These are phyloP conservation scores for Craterocephalus amniculus DNA, from an alignment of 2,797 vertebrate genomes.

Conservation along the genomic window DNA sequence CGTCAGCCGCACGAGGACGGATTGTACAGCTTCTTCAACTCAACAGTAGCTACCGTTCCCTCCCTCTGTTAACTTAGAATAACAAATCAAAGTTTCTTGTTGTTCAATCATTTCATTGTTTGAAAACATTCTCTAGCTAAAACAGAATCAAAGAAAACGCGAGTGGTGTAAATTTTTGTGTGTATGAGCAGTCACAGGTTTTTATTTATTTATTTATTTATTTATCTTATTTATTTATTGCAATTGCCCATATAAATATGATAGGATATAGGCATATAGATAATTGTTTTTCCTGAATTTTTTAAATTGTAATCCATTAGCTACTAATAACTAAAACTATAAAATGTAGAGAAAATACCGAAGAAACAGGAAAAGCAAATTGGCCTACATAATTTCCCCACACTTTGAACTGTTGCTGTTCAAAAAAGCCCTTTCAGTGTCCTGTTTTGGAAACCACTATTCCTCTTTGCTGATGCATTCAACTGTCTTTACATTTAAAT, in stretches of 20 bases:
- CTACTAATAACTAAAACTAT: neutral
- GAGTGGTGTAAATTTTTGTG: neutral
- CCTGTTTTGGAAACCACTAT: neutral
- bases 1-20: conserved; percentile 24
- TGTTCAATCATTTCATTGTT: neutral
- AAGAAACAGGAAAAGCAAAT: neutral
- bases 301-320: neutral
- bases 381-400: neutral
- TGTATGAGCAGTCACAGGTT: neutral
- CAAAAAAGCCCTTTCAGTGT: neutral
- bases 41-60: too few species aligned
- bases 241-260: neutral
- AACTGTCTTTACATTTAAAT: neutral
- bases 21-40: neutral
- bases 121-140: neutral
- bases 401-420: neutral
- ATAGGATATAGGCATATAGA: too few species aligned
- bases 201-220: neutral
- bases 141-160: neutral
- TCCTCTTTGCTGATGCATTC: neutral
- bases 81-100: neutral
- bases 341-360: neutral
- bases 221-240: neutral
- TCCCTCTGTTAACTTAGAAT: neutral
- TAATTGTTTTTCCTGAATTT: neutral